Conservation (phyloP, 2,113 vertebrate species). For the Oncorhynchus clarkii region DNA sequence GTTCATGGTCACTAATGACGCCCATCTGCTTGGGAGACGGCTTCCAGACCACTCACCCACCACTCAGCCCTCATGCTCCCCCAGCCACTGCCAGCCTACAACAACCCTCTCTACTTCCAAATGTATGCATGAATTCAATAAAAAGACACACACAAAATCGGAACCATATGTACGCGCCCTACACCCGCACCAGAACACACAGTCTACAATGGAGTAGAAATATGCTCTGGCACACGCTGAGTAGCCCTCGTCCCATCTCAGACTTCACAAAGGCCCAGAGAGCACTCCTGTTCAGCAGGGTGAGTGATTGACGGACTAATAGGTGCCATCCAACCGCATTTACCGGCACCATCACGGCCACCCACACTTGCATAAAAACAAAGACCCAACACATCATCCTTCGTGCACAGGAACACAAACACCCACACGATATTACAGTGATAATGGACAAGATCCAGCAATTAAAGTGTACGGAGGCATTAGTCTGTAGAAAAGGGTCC, state of each 20-base stretch:
- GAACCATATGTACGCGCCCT: not conserved
- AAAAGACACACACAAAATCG: not conserved
- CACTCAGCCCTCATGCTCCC: not conserved
- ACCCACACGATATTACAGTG: not conserved
- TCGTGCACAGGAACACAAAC: not conserved
- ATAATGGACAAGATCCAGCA: not conserved
- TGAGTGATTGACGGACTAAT: constrained; percentile 4
- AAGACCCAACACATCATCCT: not conserved
- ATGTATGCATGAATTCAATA: constrained; percentile 1
- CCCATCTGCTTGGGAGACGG: constrained; percentile 57
- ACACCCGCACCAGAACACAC: not conserved
- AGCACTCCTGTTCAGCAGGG: not conserved
- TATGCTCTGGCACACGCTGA: not conserved
- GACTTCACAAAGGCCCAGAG: constrained; percentile 20
- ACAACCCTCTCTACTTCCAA: not conserved
- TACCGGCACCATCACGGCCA: not conserved
- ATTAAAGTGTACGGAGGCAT: not conserved
- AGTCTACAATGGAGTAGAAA: not conserved
- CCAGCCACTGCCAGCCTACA: not conserved
- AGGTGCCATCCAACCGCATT: constrained; percentile 7
- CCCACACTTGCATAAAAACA: not conserved
- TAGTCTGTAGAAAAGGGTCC: not conserved
- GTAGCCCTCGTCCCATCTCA: not conserved
- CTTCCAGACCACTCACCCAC: constrained; percentile 51
- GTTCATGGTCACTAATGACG: constrained; percentile 63